Evolutionary conservation across 2,113 vertebrate genomes (phyloP).

Genomic region (Sminthopsis crassicaudata): DNA sequence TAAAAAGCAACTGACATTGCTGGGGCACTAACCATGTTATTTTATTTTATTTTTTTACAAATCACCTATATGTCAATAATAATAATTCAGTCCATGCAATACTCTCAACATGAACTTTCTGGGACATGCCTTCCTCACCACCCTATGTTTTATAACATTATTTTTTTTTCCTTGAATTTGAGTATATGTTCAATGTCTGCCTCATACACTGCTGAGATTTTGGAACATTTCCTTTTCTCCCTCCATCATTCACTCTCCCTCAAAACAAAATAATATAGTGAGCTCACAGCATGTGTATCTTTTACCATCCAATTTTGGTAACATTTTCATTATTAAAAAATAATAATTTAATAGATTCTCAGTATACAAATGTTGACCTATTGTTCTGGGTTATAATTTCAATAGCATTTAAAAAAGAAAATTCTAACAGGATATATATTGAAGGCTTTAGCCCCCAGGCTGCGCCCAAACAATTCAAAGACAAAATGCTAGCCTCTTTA

Average conservation of each 20-base stretch:
- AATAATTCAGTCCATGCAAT: constrained; percentile 68
- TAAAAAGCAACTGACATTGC: constrained; percentile 43
- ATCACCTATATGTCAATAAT: constrained; percentile 58
- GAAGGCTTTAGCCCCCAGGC: constrained; percentile 54
- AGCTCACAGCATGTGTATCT: constrained; percentile 49
- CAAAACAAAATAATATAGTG: constrained; percentile 55
- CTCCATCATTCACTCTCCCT: constrained; percentile 56
- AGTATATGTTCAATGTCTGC: constrained; percentile 66
- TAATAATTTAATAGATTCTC: constrained; percentile 69
- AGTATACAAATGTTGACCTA: constrained; percentile 53
- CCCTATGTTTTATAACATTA: constrained; percentile 61
- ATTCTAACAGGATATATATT: constrained; percentile 60
- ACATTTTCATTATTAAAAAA: constrained; percentile 75
- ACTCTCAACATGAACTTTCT: constrained; percentile 65
- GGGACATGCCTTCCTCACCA: constrained; percentile 41
- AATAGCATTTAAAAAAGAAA: constrained; percentile 52
- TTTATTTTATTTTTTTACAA: constrained; percentile 47
- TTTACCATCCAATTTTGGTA: constrained; percentile 63
- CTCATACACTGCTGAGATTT: constrained; percentile 54
- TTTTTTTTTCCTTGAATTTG: constrained; percentile 34
- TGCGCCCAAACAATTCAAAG: constrained; percentile 60
- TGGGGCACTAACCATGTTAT: background rate
- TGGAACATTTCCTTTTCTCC: constrained; percentile 56
- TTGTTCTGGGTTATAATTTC: constrained; percentile 75
- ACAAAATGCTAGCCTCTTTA: constrained; percentile 37